These are phyloP conservation scores for Tinea semifulvella DNA, from an alignment of 2,888 invertebrate genomes.

Conservation along the genomic window DNA sequence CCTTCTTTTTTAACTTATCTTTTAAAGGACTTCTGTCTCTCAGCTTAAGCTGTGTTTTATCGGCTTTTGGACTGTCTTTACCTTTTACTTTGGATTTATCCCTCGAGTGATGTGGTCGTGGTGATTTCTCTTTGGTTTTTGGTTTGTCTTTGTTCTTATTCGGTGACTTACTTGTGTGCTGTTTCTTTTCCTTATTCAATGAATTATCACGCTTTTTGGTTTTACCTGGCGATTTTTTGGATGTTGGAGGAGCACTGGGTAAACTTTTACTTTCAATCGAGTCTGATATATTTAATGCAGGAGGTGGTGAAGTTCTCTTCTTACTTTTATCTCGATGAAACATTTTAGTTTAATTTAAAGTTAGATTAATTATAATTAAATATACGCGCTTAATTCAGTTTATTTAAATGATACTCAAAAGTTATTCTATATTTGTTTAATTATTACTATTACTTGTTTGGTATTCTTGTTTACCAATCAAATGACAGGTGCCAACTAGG, in stretches of 20 bases:
- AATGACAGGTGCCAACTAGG: too few relatives aligned
- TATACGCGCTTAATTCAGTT: too few relatives aligned
- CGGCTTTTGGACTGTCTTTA: neutral
- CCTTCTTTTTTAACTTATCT: too few relatives aligned
- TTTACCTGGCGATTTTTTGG: neutral
- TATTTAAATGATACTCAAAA: too few relatives aligned
- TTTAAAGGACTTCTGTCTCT: neutral
- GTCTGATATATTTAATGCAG: conserved; percentile 23
- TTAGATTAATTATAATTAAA: too few relatives aligned
- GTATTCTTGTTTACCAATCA: too few relatives aligned
- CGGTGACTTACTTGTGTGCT: neutral
- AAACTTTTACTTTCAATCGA: conserved; percentile 34
- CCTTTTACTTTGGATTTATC: neutral
- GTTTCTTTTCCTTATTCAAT: conserved; percentile 5
- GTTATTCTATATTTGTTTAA: too few relatives aligned
- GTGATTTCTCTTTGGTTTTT: neutral
- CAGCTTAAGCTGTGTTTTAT: neutral
- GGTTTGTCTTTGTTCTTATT: neutral
- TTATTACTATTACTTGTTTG: too few relatives aligned
- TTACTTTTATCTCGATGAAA: neutral
- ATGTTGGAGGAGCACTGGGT: conserved; percentile 22
- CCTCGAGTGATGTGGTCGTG: neutral
- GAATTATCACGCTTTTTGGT: neutral
- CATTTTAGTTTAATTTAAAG: conserved; percentile 1
- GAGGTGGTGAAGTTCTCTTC: neutral